Percentiles rank a stretch among this genome's conserved stretches.
Evolutionary conservation across 2,113 vertebrate genomes (phyloP).

Genomic region (Alouatta palliata): DNA sequence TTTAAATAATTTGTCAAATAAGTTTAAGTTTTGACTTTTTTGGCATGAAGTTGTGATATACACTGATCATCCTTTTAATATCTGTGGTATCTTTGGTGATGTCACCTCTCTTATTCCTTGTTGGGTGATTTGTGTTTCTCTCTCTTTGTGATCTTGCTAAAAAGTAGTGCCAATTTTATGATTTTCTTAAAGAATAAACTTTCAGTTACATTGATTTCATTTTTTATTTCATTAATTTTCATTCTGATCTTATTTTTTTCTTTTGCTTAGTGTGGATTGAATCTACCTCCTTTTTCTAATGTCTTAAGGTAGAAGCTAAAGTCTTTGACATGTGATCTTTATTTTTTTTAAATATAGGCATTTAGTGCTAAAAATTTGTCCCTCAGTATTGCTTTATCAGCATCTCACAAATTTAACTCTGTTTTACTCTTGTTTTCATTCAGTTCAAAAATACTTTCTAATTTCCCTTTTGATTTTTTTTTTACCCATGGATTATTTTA

Average conservation of each 20-base stretch:
- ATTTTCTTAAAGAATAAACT: neutral
- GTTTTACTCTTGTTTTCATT: slow-evolving; percentile 36
- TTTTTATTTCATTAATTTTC: neutral
- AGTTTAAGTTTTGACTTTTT: neutral
- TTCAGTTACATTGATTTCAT: neutral
- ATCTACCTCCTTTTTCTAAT: neutral
- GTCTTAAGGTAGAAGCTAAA: neutral
- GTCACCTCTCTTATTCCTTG: neutral
- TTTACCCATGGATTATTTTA: neutral
- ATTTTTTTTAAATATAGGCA: neutral
- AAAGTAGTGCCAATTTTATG: neutral
- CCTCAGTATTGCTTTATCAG: neutral
- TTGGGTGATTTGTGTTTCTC: neutral
- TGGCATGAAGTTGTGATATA: neutral
- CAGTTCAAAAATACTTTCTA: neutral
- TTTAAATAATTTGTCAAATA: neutral
- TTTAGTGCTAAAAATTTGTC: neutral
- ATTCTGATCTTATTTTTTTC: neutral
- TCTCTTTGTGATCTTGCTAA: neutral
- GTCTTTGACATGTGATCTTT: neutral
- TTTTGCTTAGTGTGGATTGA: neutral
- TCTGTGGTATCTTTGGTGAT: neutral
- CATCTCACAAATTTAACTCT: neutral
- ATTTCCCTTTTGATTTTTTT: neutral
- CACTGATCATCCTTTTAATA: neutral